A percentile compares a stretch with the other conserved stretches of the same genome.
Conservation (phyloP, 2,113 vertebrate species). For the Clarias gariepinus region DNA sequence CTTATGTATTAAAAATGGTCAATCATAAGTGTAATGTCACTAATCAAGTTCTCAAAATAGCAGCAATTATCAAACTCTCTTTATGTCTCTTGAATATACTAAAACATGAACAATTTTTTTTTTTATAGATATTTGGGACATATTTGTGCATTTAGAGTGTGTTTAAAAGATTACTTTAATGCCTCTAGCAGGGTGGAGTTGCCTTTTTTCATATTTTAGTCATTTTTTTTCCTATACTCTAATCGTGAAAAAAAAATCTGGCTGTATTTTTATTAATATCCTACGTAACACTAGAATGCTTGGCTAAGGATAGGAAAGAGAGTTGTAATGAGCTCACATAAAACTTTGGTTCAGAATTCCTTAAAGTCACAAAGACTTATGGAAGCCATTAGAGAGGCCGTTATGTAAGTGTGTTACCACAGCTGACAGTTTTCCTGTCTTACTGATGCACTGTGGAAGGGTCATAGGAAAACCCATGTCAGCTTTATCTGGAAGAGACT, state of each 20-base stretch:
- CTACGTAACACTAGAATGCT: not conserved
- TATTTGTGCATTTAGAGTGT: not conserved
- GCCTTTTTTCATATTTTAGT: not conserved
- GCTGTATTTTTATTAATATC: not conserved
- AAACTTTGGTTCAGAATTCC: slow-evolving; percentile 9
- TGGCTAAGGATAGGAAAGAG: not conserved
- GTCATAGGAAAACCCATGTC: slow-evolving; percentile 25
- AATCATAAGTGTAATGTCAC: not conserved
- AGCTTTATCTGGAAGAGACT: slow-evolving; percentile 21
- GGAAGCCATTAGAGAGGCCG: slow-evolving; percentile 11
- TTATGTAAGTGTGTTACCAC: slow-evolving; percentile 22
- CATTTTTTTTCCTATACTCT: not conserved
- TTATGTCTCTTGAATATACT: not conserved
- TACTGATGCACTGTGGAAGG: slow-evolving; percentile 8
- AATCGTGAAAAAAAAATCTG: not conserved
- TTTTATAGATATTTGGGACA: not conserved
- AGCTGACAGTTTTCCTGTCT: slow-evolving; percentile 23
- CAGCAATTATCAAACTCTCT: not conserved
- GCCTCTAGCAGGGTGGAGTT: not conserved
- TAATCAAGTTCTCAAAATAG: not conserved
- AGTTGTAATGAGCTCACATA: slow-evolving; percentile 19
- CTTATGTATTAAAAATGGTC: not conserved
- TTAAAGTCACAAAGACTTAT: slow-evolving; percentile 34
- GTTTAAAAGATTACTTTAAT: not conserved
- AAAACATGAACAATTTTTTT: not conserved